Percentiles rank a stretch among this genome's conserved stretches.
These are phyloP conservation scores for Stenoptilia bipunctidactyla DNA, from an alignment of 2,888 invertebrate species.

Conservation along the genomic window DNA sequence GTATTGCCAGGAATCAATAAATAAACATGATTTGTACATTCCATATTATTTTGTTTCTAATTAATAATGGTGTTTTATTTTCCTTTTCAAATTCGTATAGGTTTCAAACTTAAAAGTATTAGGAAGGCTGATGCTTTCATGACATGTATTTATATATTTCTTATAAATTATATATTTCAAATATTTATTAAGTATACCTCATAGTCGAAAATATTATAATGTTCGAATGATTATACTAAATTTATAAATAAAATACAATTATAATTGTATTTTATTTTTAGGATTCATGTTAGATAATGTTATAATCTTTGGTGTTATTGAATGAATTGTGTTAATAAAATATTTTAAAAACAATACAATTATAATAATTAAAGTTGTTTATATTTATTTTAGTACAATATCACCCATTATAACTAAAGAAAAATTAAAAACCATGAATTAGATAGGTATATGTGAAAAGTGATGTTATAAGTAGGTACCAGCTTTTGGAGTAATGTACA, in stretches of 20 bases:
- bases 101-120: slow-evolving; percentile 22
- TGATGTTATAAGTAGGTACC: too few species aligned
- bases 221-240: slow-evolving; percentile 64
- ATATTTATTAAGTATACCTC: slow-evolving; percentile 67
- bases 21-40: slow-evolving; percentile 85
- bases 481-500: too few species aligned
- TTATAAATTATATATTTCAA: slow-evolving; percentile 53
- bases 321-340: slow-evolving; percentile 74
- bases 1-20: slow-evolving; percentile 76
- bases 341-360: slow-evolving; percentile 65
- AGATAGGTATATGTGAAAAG: too few species aligned
- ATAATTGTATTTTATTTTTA: slow-evolving; percentile 68
- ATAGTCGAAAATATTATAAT: slow-evolving; percentile 59
- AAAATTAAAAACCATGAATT: too few species aligned
- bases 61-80: slow-evolving; percentile 64
- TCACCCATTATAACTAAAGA: too few species aligned
- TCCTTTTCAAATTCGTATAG: slow-evolving; percentile 44
- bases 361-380: slow-evolving; percentile 33
- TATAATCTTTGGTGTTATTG: slow-evolving; percentile 73
- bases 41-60: slow-evolving; percentile 80
- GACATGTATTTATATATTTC: slow-evolving; percentile 36
- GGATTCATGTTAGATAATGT: slow-evolving; percentile 72
- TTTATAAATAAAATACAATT: slow-evolving; percentile 65
- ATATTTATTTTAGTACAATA: too few species aligned
- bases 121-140: slow-evolving; percentile 42